Percentiles rank a stretch among this genome's conserved stretches.
Evolutionary conservation across 2,113 vertebrate genomes (phyloP).

Genomic region (Turnix velox): DNA sequence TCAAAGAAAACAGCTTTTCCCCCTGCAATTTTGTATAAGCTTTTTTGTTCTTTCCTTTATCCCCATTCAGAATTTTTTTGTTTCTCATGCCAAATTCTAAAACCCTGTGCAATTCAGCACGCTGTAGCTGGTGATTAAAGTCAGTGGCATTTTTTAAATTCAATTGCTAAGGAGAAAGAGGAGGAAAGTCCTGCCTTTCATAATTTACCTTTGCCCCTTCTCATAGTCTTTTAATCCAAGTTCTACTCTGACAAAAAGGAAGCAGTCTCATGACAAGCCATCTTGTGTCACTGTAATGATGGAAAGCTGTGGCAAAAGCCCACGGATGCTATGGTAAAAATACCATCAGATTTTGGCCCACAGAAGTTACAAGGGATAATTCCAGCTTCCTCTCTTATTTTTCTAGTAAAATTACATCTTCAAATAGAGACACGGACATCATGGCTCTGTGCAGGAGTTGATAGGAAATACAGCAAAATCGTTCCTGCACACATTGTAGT

Average conservation of each 20-base stretch:
- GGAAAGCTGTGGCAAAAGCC: background rate
- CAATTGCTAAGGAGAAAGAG: background rate
- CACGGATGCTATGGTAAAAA: background rate
- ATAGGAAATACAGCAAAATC: background rate
- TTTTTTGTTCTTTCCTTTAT: slow-evolving; percentile 53
- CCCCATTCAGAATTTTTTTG: slow-evolving; percentile 36
- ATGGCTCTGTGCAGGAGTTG: background rate
- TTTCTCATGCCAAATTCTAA: background rate
- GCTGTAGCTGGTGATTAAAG: slow-evolving; percentile 10
- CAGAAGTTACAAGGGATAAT: background rate
- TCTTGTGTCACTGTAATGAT: background rate
- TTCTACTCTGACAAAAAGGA: background rate
- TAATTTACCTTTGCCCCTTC: background rate
- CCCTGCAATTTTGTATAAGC: background rate
- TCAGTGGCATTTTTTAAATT: slow-evolving; percentile 2
- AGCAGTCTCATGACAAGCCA: background rate
- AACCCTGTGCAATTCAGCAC: background rate
- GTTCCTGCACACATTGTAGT: background rate
- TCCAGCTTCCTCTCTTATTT: background rate
- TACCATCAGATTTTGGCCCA: background rate
- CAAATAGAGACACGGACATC: background rate
- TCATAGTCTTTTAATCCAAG: background rate
- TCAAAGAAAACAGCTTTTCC: background rate
- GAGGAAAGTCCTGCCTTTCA: background rate
- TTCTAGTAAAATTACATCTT: background rate